Percentiles rank a stretch among this genome's conserved stretches.
Conservation (phyloP, 2,797 vertebrate species). For the Rhyacichthys aspro region DNA sequence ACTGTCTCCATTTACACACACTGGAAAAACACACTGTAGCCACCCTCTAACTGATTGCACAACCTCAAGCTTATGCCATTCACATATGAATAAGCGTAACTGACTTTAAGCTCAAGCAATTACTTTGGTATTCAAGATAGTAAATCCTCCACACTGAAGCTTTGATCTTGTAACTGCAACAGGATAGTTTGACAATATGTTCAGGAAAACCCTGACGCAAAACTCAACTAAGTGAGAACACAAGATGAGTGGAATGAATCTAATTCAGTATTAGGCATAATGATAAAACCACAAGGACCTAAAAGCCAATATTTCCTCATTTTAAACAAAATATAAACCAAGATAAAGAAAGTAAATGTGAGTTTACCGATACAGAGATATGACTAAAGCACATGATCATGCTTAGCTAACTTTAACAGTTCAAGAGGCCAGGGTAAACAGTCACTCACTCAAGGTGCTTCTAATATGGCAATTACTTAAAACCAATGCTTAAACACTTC, state of each 20-base stretch:
- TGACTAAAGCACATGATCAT: not conserved
- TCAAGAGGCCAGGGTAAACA: too few species aligned
- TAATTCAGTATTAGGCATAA: conserved; percentile 17
- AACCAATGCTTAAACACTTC: not conserved
- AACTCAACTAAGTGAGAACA: conserved; percentile 38
- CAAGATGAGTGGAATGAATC: conserved; percentile 15
- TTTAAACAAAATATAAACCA: not conserved
- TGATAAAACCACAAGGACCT: not conserved
- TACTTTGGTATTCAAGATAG: not conserved
- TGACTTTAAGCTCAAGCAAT: not conserved
- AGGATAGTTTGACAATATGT: conserved; percentile 2
- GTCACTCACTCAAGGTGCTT: too few species aligned
- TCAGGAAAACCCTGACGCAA: conserved; percentile 11
- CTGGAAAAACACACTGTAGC: conserved; percentile 24
- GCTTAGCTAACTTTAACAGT: too few species aligned
- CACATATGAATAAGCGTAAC: conserved; percentile 5
- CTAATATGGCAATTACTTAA: too few species aligned
- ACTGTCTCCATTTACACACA: conserved; percentile 17
- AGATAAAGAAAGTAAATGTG: conserved; percentile 3
- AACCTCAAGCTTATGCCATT: conserved; percentile 5
- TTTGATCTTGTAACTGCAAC: not conserved
- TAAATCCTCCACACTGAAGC: not conserved
- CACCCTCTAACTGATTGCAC: conserved; percentile 19
- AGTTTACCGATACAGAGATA: conserved; percentile 1
- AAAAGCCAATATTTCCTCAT: conserved; percentile 4